Conservation (phyloP, 2,113 vertebrate genomes). For the Callocephalon fimbriatum region DNA sequence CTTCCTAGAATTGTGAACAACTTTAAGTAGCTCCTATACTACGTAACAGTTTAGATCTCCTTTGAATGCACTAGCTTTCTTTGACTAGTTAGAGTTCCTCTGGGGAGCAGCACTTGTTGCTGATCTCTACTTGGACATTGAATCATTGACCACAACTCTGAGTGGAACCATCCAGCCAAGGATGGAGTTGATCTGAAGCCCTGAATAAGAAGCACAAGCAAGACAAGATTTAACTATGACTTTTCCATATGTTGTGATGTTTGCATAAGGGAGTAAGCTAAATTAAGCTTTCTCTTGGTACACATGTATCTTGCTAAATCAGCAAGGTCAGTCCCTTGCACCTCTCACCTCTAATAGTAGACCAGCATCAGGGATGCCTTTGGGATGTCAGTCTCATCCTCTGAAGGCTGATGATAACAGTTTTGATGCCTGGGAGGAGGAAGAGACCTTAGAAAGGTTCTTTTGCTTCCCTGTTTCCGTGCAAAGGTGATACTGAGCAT, state of each 20-base stretch:
- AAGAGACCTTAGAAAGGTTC: background rate
- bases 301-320: background rate
- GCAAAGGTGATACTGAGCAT: background rate
- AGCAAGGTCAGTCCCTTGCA: background rate
- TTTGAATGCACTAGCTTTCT: background rate
- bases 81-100: background rate
- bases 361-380: background rate
- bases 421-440: background rate
- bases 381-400: background rate
- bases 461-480: background rate
- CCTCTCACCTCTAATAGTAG: background rate
- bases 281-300: background rate
- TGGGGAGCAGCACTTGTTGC: background rate
- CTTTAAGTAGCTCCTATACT: background rate
- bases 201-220: background rate
- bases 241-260: background rate
- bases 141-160: background rate
- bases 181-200: background rate
- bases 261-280: background rate
- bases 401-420: background rate
- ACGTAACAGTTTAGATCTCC: background rate
- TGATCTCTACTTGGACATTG: background rate
- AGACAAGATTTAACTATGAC: background rate
- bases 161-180: background rate
- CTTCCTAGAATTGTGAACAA: background rate